phyloP scores from a whole-genome alignment of 2,888 invertebrate genomes.

The Ornithoptera priamus region DNA sequence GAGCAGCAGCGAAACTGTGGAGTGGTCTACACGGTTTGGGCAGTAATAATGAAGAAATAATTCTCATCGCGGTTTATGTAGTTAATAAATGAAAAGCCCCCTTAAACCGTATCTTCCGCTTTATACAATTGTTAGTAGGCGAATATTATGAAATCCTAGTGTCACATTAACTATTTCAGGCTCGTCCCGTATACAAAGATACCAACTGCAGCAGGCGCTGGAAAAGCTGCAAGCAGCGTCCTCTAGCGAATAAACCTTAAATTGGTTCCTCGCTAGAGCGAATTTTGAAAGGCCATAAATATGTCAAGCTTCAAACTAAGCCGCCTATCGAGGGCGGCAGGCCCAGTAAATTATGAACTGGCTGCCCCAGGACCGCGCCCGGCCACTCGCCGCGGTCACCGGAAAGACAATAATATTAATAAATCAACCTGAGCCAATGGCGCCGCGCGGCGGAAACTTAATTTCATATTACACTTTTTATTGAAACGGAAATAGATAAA shows the following conservation, averaged over 20 bases:
- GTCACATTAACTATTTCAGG: no score
- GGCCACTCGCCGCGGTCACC: conserved; percentile 17
- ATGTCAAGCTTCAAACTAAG: conserved; percentile 77
- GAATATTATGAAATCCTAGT: no score
- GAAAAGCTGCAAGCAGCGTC: conserved; percentile 23
- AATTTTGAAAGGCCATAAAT: conserved; percentile 76
- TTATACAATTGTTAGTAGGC: no score
- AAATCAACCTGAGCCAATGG: conserved; percentile 36
- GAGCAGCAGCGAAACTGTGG: no score
- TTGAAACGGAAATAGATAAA: neutral
- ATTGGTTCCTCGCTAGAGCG: conserved; percentile 55
- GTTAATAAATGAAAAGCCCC: no score
- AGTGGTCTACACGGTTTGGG: no score
- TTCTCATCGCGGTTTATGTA: no score
- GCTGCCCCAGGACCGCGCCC: conserved; percentile 37
- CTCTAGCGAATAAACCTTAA: conserved; percentile 40
- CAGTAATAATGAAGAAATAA: no score
- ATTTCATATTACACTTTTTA: neutral
- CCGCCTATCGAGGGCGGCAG: conserved; percentile 74
- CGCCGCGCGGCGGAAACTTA: conserved; percentile 10
- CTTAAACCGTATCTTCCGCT: no score
- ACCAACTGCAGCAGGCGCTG: conserved; percentile 20
- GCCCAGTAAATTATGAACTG: conserved; percentile 72
- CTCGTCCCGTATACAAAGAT: neutral
- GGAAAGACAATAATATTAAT: conserved; percentile 40